These are phyloP conservation scores for Hypsibius dujardini DNA, from an alignment of 1,140 invertebrate genomes.

Conservation along the genomic window DNA sequence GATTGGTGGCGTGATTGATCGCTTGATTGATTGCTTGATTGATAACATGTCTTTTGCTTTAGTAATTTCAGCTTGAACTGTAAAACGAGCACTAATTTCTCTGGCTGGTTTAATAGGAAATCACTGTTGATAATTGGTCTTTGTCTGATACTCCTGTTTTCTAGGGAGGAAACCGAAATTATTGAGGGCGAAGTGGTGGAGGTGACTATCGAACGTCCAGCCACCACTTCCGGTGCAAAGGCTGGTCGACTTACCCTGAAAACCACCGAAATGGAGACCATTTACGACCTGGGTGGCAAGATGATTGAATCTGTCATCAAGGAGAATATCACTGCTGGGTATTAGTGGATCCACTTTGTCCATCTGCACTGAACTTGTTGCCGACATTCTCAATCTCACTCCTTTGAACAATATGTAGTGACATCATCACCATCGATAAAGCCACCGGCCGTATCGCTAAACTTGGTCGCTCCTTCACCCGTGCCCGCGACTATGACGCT, in stretches of 20 bases:
- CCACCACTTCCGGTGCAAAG: constrained; percentile 71
- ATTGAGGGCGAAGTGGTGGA: constrained; percentile 98
- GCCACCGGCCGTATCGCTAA: constrained; percentile 90
- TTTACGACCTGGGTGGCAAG: constrained; percentile 94
- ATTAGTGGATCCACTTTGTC: no score
- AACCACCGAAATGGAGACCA: constrained; percentile 98
- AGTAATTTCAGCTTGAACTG: no score
- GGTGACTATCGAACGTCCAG: constrained; percentile 83
- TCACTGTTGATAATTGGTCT: no score
- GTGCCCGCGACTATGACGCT: constrained; percentile 92
- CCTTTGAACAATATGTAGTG: no score
- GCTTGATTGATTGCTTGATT: no score
- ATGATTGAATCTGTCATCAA: constrained; percentile 94
- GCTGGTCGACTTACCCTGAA: constrained; percentile 80
- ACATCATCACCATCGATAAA: constrained; percentile 94
- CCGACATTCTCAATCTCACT: no score
- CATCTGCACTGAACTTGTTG: background rate
- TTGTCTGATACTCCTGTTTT: no score
- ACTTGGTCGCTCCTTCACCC: constrained; percentile 79
- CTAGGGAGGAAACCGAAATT: constrained; percentile 85
- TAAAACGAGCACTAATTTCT: no score
- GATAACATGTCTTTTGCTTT: no score
- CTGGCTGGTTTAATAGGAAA: no score
- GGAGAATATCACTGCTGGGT: constrained; percentile 60
- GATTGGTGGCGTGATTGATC: no score